Evolutionary conservation across 2,797 vertebrate species (phyloP).

Genomic region (Darevskia nairensis): DNA sequence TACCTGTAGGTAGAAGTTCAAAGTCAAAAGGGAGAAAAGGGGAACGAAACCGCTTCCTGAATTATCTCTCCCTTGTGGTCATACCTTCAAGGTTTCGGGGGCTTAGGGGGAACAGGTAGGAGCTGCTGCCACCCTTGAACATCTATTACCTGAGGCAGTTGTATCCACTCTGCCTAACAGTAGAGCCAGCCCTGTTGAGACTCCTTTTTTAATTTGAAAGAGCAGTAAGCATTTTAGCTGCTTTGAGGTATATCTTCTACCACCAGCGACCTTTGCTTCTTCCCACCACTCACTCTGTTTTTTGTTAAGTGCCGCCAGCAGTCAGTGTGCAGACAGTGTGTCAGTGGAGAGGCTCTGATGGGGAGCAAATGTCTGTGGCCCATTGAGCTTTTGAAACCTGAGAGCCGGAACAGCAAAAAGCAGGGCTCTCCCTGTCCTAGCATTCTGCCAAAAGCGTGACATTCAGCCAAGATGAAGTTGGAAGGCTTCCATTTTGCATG

Average conservation of each 20-base stretch:
- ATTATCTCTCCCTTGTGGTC: no score
- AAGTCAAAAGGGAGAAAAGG: no score
- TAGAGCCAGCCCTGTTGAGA: not conserved
- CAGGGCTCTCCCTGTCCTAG: not conserved
- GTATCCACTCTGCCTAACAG: no score
- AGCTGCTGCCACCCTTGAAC: no score
- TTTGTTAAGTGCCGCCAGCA: not conserved
- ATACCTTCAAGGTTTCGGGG: no score
- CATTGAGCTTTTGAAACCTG: constrained; percentile 39
- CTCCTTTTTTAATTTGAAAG: not conserved
- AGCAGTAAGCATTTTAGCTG: not conserved
- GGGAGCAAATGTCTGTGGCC: constrained; percentile 17
- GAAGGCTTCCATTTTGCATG: constrained; percentile 31
- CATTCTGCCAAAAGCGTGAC: not conserved
- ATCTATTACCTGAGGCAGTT: no score
- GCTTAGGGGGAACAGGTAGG: no score
- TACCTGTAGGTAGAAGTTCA: no score
- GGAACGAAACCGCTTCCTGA: no score
- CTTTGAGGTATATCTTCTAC: not conserved
- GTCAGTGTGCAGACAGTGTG: not conserved
- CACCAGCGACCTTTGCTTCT: not conserved
- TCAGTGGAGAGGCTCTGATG: not conserved
- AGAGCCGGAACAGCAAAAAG: constrained; percentile 31
- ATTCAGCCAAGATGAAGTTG: constrained; percentile 32
- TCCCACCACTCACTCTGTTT: not conserved